Evolutionary conservation across 2,113 vertebrate genomes (phyloP).

Genomic region (Gallinago paraguaiae): DNA sequence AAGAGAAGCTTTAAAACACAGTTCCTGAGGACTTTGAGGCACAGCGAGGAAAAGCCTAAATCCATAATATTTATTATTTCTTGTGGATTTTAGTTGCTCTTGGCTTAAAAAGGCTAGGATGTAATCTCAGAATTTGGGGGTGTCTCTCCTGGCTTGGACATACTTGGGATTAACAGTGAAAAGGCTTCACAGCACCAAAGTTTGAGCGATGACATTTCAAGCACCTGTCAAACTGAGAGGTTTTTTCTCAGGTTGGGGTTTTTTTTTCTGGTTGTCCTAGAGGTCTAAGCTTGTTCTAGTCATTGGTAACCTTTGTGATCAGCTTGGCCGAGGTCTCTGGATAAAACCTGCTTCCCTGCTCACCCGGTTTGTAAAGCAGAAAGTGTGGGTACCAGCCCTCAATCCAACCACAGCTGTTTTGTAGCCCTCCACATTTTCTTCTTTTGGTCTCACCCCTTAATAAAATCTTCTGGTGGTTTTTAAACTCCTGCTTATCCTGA

Average conservation of each 20-base stretch:
- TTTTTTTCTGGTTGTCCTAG: neutral
- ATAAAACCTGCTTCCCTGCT: neutral
- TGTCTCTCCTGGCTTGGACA: neutral
- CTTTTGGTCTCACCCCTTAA: neutral
- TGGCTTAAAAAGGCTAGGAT: neutral
- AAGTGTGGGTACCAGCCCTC: neutral
- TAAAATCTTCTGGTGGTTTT: neutral
- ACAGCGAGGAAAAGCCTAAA: neutral
- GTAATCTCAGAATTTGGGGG: neutral
- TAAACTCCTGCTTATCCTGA: neutral
- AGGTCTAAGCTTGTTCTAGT: neutral
- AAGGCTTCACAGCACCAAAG: neutral
- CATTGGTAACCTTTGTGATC: constrained; percentile 24
- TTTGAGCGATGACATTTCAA: neutral
- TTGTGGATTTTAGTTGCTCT: neutral
- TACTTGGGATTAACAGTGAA: neutral
- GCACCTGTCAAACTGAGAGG: neutral
- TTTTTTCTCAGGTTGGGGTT: neutral
- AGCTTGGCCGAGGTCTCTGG: neutral
- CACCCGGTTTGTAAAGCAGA: neutral
- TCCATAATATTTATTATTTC: neutral
- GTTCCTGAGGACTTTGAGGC: neutral
- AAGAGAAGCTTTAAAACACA: neutral
- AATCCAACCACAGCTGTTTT: neutral
- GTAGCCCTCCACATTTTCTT: neutral